These are phyloP conservation scores for Pelecanoides urinatrix DNA, from an alignment of 2,113 vertebrate genomes.

Conservation along the genomic window DNA sequence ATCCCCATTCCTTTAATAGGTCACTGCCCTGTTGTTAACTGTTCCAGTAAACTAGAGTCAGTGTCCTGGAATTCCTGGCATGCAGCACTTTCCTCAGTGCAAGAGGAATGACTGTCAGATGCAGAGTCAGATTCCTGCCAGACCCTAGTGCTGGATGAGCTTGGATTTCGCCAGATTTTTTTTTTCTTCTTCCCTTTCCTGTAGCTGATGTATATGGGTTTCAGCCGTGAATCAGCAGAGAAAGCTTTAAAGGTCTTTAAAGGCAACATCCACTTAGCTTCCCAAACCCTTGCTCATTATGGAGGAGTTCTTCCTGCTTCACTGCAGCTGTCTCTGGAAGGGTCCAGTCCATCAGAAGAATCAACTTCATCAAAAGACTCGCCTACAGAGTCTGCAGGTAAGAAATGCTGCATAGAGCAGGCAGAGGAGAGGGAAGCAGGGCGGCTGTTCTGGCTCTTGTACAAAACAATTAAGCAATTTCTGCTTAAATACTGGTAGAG, in stretches of 20 bases:
- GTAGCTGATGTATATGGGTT: conserved; percentile 87
- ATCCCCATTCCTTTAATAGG: background rate
- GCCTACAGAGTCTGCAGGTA: conserved; percentile 73
- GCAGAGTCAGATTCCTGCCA: background rate
- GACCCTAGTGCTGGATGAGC: background rate
- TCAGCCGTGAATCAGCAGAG: conserved; percentile 70
- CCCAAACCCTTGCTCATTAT: conserved; percentile 84
- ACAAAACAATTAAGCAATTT: background rate
- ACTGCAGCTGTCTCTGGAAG: conserved; percentile 50
- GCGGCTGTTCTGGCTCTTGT: background rate
- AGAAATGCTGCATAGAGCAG: background rate
- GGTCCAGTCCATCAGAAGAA: conserved; percentile 73
- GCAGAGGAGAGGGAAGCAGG: too few species aligned
- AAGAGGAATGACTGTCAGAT: background rate
- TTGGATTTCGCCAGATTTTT: background rate
- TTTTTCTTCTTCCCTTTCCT: background rate
- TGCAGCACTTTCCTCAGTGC: background rate
- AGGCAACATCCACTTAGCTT: conserved; percentile 83
- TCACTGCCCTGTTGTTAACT: conserved; percentile 52
- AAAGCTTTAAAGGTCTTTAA: conserved; percentile 77
- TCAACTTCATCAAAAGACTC: conserved; percentile 72
- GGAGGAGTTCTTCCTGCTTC: conserved; percentile 79
- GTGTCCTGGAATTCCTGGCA: conserved; percentile 58
- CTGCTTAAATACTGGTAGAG: background rate
- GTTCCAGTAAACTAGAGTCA: conserved; percentile 51